A percentile compares a stretch with the other conserved stretches of the same genome.
Evolutionary conservation across 2,797 vertebrate species (phyloP).

Genomic region (Chelon auratus): DNA sequence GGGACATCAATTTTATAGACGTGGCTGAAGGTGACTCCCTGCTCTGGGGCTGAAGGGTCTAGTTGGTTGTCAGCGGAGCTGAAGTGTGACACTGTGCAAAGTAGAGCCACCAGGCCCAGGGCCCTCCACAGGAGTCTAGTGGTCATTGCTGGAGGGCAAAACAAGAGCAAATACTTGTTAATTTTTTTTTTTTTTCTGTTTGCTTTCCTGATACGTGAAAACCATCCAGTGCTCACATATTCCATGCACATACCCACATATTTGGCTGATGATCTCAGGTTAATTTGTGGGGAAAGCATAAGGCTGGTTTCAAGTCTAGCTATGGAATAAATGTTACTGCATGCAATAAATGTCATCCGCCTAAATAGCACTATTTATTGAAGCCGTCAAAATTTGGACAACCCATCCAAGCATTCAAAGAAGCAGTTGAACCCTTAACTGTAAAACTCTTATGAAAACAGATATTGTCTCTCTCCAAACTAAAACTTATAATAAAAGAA

Average conservation of each 20-base stretch:
- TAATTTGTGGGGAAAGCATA: background rate
- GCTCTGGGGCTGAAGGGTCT: slow-evolving; percentile 71
- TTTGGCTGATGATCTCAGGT: background rate
- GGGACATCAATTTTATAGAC: slow-evolving; percentile 89
- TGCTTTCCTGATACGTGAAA: background rate
- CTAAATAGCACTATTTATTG: background rate
- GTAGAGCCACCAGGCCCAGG: slow-evolving; percentile 71
- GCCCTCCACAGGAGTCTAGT: slow-evolving; percentile 70
- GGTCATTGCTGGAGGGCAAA: slow-evolving; percentile 71
- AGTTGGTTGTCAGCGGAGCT: slow-evolving; percentile 43
- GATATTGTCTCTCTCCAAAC: background rate
- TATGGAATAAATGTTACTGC: background rate
- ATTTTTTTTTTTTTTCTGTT: background rate
- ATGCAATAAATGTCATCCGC: background rate
- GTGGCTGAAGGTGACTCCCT: slow-evolving; percentile 89
- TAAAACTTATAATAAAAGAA: background rate
- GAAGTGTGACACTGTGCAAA: slow-evolving; percentile 71
- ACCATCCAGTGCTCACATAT: background rate
- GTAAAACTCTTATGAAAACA: slow-evolving; percentile 5
- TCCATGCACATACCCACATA: background rate
- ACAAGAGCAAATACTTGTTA: slow-evolving; percentile 26
- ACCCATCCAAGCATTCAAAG: background rate
- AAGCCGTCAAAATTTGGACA: background rate
- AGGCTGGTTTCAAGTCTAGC: background rate
- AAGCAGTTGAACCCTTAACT: background rate